Base-by-base conservation (phyloP, 2,888 invertebrate species). In the Lasioglossum lativentre region DNA sequence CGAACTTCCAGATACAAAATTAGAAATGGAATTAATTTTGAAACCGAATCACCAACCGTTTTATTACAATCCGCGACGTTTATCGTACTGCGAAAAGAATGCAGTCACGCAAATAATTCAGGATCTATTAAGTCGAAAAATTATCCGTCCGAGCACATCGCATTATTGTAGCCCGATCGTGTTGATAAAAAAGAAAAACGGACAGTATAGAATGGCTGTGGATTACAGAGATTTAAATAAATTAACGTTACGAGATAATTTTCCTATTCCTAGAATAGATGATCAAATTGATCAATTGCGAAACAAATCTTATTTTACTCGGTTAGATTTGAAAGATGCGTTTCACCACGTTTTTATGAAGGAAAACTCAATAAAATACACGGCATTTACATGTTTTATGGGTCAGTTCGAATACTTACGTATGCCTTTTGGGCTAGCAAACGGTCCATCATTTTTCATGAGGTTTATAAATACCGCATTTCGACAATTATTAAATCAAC, bases 271-370 rank as follows among this genome's bases (percentile, higher is more conserved):
- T n/a, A 74, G 74, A 16, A 74, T 40, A 59, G 40, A 59, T 14
- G 56, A 74, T 76, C 34, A 76, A 66, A 76, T 76, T 34, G 66
- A 76, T 66, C 34, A 76, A 47, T 76, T 76, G 16, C 30, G 45
- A 34, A 4, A 76, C 14, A 76, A 76, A 14, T 8, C 14, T 5
- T 76, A 76, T 66, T 76, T 76, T 40, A 68, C 75, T 0, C 66
- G 45, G 16, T 63, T 76, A 47, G 66, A 66, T 76, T 76, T 76
- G 34, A 76, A 66, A 23, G 75, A 76, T 30, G 66, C 45, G 30
- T 76, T 76, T 76, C 66, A 68, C 14, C 66, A 66, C 5, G 16
- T 76, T 38, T n/a, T 4, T 23, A 66, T 66, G 66, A 66, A 68
- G 14, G 66, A 76, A 47, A 66, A 45, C 34, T 76, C 66, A 34